phyloP scores from a whole-genome alignment of 2,797 vertebrate genomes.

The Myotis vivesi region DNA sequence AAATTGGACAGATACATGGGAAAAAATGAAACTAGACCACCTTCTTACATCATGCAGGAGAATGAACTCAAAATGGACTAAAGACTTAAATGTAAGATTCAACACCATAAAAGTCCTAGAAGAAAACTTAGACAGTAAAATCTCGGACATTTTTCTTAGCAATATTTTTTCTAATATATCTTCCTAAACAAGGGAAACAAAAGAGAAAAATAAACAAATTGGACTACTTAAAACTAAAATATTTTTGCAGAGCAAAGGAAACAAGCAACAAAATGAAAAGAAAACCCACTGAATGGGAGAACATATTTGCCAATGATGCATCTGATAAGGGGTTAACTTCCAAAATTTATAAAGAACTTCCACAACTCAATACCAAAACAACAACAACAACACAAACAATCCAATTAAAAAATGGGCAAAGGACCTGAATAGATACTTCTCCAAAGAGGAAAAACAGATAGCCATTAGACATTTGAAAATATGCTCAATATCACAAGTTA shows the following conservation, averaged over 20 bases:
- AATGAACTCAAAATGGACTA: not conserved
- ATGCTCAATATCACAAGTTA: not conserved
- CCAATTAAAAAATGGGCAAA: not conserved
- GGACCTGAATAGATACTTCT: not conserved
- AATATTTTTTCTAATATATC: not conserved
- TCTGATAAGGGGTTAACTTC: not conserved
- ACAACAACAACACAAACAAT: not conserved
- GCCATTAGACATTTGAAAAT: not conserved
- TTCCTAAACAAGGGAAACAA: not conserved
- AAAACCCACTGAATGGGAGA: not conserved
- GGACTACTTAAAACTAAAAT: not conserved
- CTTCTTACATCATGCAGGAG: not conserved
- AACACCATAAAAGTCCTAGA: not conserved
- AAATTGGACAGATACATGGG: not conserved
- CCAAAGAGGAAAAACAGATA: not conserved
- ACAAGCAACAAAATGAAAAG: not conserved
- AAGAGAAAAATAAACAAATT: not conserved
- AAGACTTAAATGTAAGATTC: not conserved
- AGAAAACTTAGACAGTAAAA: not conserved
- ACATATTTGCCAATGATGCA: not conserved
- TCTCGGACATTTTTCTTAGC: not conserved
- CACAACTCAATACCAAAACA: not conserved
- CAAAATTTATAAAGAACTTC: not conserved
- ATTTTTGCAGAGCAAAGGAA: not conserved
- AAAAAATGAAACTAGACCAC: not conserved